phyloP scores from a whole-genome alignment of 2,113 vertebrate genomes.

The Dipodomys spectabilis region DNA sequence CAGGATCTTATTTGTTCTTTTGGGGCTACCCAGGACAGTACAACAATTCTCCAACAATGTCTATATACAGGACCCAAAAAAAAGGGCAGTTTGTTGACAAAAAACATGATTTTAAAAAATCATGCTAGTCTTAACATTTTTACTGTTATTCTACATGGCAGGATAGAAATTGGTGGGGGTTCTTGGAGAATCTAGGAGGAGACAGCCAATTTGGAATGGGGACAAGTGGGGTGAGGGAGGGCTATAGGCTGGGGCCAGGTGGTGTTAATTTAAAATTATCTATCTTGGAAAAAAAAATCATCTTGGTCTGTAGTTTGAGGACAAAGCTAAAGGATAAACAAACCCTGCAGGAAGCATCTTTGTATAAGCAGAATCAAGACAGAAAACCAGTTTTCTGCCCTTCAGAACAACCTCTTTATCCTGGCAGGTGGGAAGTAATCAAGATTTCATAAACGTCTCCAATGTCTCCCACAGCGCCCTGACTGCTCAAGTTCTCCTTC shows the following conservation, averaged over 20 bases:
- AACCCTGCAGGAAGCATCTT: background rate
- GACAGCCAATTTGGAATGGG: background rate
- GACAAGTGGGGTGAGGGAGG: background rate
- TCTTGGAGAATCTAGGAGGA: background rate
- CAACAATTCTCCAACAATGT: too few relatives aligned
- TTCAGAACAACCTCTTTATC: slow-evolving; percentile 12
- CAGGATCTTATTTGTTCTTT: background rate
- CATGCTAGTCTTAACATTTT: background rate
- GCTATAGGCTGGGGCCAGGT: background rate
- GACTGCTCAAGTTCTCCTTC: background rate
- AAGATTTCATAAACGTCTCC: background rate
- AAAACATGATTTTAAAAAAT: background rate
- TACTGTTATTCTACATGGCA: background rate
- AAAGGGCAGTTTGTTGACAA: background rate
- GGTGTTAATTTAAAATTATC: slow-evolving; percentile 43
- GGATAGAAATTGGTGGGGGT: background rate
- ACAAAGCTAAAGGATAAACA: slow-evolving; percentile 56
- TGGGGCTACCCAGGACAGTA: background rate
- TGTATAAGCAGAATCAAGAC: background rate
- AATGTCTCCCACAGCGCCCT: background rate
- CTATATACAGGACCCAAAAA: background rate
- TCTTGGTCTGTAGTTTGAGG: slow-evolving; percentile 37
- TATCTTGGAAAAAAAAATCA: background rate
- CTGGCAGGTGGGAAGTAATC: slow-evolving; percentile 33
- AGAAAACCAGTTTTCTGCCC: slow-evolving; percentile 18